phyloP scores from a whole-genome alignment of 2,113 vertebrate genomes.

The Varanus komodoensis region DNA sequence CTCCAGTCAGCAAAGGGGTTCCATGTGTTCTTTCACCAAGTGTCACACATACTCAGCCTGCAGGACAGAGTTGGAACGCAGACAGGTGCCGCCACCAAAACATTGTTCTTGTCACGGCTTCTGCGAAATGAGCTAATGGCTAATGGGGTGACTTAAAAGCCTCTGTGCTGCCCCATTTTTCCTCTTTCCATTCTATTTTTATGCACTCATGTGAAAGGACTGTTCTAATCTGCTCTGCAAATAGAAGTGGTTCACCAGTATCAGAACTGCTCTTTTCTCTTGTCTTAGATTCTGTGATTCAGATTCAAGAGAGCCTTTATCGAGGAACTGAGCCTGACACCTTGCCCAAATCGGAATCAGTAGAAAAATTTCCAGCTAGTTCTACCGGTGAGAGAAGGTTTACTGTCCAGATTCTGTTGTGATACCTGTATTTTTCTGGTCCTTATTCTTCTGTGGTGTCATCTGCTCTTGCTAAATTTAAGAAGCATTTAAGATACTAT shows the following conservation, averaged over 20 bases:
- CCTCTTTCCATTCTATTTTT: not conserved
- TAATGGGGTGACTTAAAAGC: not conserved
- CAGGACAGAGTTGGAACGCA: not conserved
- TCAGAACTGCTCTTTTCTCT: constrained; percentile 26
- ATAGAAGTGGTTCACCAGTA: not conserved
- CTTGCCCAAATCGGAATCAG: constrained; percentile 70
- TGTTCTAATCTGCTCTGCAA: not conserved
- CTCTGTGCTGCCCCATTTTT: no score
- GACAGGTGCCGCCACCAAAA: not conserved
- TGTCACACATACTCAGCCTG: not conserved
- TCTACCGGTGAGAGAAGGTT: constrained; percentile 78
- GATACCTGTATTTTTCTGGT: constrained; percentile 10
- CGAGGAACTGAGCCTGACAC: constrained; percentile 83
- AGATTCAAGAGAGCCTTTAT: constrained; percentile 82
- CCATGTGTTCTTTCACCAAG: not conserved
- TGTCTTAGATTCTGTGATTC: constrained; percentile 87
- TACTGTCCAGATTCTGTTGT: not conserved
- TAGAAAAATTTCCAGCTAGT: constrained; percentile 73
- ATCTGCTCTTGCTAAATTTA: not conserved
- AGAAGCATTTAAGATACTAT: not conserved
- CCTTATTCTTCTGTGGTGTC: not conserved
- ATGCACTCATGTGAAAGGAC: not conserved
- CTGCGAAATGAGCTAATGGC: not conserved
- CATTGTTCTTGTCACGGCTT: not conserved
- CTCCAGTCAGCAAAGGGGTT: not conserved